These are phyloP conservation scores for Pseudococcus viburni DNA, from an alignment of 2,888 invertebrate genomes.

Conservation along the genomic window DNA sequence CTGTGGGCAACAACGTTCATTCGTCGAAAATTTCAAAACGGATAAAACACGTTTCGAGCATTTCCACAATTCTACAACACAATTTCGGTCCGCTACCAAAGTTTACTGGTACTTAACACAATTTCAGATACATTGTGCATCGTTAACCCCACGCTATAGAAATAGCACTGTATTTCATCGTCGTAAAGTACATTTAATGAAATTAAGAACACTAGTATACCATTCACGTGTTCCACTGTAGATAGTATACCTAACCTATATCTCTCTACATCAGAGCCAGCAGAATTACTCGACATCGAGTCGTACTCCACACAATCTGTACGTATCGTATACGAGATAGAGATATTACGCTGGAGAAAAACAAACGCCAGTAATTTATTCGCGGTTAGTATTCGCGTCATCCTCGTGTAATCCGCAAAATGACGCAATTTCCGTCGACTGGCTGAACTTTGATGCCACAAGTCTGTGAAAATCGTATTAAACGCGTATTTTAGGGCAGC, in stretches of 20 bases:
- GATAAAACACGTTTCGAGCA: constrained; percentile 4
- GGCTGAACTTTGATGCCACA: background rate
- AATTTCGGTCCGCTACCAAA: background rate
- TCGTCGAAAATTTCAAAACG: background rate
- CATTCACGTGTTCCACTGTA: background rate
- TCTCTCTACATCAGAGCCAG: background rate
- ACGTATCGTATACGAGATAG: background rate
- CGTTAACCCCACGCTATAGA: background rate
- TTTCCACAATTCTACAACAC: background rate
- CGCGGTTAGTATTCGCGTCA: constrained; percentile 51
- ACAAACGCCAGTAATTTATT: constrained; percentile 48
- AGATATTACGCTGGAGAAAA: constrained; percentile 41
- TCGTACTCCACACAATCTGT: background rate
- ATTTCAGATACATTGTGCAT: background rate
- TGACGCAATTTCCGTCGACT: constrained; percentile 50
- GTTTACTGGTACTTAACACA: constrained; percentile 23
- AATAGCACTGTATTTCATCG: background rate
- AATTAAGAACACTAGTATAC: constrained; percentile 7
- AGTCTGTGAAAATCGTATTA: constrained; percentile 45
- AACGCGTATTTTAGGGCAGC: constrained; percentile 40
- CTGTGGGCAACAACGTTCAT: background rate
- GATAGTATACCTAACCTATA: background rate
- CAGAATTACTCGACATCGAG: background rate
- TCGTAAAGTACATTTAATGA: constrained; percentile 30
- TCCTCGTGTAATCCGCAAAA: constrained; percentile 49